phyloP scores from a whole-genome alignment of 2,113 vertebrate genomes.

The Oncorhynchus tshawytscha region DNA sequence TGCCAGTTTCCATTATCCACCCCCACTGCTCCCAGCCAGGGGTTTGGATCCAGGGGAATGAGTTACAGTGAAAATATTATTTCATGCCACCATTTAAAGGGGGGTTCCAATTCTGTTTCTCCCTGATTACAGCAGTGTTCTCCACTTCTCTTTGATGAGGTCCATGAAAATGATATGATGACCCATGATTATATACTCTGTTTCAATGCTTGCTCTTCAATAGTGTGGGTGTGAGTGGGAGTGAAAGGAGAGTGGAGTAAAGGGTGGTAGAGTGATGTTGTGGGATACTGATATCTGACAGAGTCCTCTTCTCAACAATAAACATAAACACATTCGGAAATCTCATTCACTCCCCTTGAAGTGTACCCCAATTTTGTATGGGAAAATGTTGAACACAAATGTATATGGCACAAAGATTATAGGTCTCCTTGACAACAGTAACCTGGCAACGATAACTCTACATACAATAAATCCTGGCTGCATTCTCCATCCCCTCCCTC shows the following conservation, averaged over 20 bases:
- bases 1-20: not conserved
- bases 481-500: conserved; percentile 10
- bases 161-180: conserved; percentile 38
- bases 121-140: conserved; percentile 29
- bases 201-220: conserved; percentile 13
- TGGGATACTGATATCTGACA: conserved; percentile 15
- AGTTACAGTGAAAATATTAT: conserved; percentile 42
- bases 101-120: conserved; percentile 15
- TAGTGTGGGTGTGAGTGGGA: conserved; percentile 62
- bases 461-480: conserved; percentile 49
- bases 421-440: conserved; percentile 72
- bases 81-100: conserved; percentile 48
- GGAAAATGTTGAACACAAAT: not conserved
- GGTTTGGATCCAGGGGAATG: conserved; percentile 58
- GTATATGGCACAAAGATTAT: conserved; percentile 34
- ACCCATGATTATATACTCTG: conserved; percentile 38
- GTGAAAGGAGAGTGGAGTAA: conserved; percentile 39
- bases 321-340: conserved; percentile 17
- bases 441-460: conserved; percentile 67
- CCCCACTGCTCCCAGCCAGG: conserved; percentile 46
- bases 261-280: conserved; percentile 22
- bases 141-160: conserved; percentile 45
- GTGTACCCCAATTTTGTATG: not conserved
- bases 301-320: conserved; percentile 7
- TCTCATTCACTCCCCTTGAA: not conserved